These are phyloP conservation scores for Phoebastria nigripes DNA, from an alignment of 2,797 vertebrate species.

Conservation along the genomic window DNA sequence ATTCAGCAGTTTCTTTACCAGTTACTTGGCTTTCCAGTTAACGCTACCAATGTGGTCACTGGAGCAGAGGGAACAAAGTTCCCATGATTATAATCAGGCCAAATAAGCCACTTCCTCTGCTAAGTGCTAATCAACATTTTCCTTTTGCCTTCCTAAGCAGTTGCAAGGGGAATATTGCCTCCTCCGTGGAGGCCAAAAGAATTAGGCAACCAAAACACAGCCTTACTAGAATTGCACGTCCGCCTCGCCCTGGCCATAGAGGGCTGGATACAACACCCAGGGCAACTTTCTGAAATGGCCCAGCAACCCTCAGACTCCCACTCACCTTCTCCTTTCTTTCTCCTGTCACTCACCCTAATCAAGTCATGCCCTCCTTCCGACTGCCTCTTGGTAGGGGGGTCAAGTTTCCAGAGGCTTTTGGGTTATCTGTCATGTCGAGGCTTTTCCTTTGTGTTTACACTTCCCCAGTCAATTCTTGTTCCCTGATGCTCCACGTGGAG, in stretches of 20 bases:
- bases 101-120: constrained; percentile 57
- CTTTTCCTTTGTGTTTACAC: not conserved
- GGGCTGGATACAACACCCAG: not conserved
- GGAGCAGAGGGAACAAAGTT: constrained; percentile 8
- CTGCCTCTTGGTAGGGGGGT: not conserved
- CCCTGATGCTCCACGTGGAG: not conserved
- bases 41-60: not conserved
- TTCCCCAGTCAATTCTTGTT: not conserved
- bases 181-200: not conserved
- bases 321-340: constrained; percentile 23
- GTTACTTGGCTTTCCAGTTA: constrained; percentile 26
- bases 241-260: not conserved
- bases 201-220: not conserved
- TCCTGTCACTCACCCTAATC: not conserved
- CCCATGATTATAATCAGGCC: constrained; percentile 11
- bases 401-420: not conserved
- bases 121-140: constrained; percentile 53
- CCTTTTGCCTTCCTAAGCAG: constrained; percentile 34
- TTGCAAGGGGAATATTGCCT: constrained; percentile 12
- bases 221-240: not conserved
- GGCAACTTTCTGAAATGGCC: not conserved
- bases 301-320: not conserved
- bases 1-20: constrained; percentile 36
- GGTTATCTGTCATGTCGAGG: not conserved
- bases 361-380: not conserved